Conservation (phyloP, 1,140 invertebrate genomes). For the Apis cerana region DNA sequence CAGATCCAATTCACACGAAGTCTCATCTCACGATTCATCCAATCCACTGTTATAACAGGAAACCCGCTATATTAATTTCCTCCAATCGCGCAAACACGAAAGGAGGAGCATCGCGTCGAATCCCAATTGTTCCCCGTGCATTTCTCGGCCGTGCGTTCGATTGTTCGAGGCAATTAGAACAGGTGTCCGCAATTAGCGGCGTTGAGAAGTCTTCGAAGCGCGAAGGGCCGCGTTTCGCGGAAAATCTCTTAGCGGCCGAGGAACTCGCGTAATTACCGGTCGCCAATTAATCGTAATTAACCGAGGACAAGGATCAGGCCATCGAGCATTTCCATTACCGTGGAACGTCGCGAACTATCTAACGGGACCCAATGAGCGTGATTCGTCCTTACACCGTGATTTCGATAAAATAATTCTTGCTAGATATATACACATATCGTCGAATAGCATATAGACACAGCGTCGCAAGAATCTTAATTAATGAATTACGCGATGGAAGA, state of each 20-base stretch:
- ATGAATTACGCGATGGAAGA: background rate
- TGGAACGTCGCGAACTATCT: background rate
- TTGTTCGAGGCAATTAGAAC: conserved; percentile 7
- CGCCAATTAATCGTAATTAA: conserved; percentile 39
- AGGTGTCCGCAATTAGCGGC: conserved; percentile 25
- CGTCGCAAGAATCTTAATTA: background rate
- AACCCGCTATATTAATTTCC: background rate
- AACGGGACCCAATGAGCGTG: conserved; percentile 18
- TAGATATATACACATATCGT: background rate
- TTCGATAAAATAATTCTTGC: conserved; percentile 15
- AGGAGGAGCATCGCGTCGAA: background rate
- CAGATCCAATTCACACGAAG: background rate
- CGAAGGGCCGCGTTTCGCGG: conserved; percentile 14
- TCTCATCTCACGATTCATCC: background rate
- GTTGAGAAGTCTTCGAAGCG: background rate
- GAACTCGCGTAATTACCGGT: background rate
- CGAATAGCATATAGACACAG: background rate
- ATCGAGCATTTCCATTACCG: conserved; percentile 10
- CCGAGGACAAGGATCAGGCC: background rate
- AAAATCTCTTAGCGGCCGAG: background rate
- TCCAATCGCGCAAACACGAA: background rate
- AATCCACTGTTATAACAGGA: background rate
- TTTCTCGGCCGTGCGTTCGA: background rate
- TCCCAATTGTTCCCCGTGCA: background rate
- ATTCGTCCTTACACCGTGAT: conserved; percentile 21